Base-by-base conservation (phyloP, 2,113 vertebrate species). In the Galbula dea region DNA sequence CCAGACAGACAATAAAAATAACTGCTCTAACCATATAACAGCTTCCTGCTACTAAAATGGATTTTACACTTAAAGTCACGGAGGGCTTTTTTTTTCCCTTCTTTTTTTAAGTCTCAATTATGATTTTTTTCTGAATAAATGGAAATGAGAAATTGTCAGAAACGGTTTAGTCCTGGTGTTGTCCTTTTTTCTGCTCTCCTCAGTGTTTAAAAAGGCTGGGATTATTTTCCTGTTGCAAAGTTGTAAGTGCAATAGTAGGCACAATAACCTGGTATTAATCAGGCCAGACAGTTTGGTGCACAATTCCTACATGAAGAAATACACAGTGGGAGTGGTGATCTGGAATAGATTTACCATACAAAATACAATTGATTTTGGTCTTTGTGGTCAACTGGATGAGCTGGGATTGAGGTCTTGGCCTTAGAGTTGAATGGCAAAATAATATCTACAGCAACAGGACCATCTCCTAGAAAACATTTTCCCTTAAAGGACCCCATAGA, bases 1-100 rank as follows among this genome's bases (percentile, higher is more conserved):
- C 96, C 97, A 97, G 98, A 97, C 97, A 98, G 98, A 98, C 98
- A 98, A 98, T 98, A 98, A 98, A 98, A 98, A 98, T 97, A 98
- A 98, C 97, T 98, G 96, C 96, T 97, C 98, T 97, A 97, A 97
- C 98, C 95, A 81, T 97, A 97, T 97, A 97, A 69, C 95, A 77
- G 97, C 96, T 98, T 98, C 97, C 95, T 97, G 95, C 82, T 96
- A 96, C 97, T 96, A 96, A 97, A 98, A 98, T 98, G 97, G 97
- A 98, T 98, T 98, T 98, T 98, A 97, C 94, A 96, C 96, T 98
- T 97, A 98, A 97, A 97, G 96, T 95, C 95, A 96, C 45, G 96
- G 93, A 95, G 88, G 90, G 93, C 91, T 93, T 97, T 96, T 97
- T 96, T 97, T 94, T 96, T 76, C 41, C n/a, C 86, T 96, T 86